These are phyloP conservation scores for Phataginus tricuspis DNA, from an alignment of 2,797 vertebrate genomes.

Conservation along the genomic window DNA sequence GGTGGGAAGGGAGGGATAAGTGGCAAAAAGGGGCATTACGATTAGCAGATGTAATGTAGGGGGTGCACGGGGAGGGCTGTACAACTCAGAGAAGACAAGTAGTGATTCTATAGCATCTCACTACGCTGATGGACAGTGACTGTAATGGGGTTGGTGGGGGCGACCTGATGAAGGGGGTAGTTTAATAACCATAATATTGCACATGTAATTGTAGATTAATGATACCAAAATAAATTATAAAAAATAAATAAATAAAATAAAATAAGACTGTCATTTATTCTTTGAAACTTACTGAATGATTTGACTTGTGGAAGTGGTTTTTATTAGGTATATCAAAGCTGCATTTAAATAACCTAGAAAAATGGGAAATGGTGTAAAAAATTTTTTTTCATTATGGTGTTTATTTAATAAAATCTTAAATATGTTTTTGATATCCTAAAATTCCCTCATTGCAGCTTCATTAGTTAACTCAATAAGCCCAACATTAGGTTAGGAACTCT, in stretches of 20 bases:
- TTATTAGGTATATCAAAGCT: neutral
- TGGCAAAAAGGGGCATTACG: too few relatives aligned
- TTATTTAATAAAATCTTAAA: slow-evolving; percentile 15
- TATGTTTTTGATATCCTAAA: neutral
- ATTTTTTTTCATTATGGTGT: neutral
- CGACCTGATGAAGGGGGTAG: too few relatives aligned
- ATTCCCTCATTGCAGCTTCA: neutral
- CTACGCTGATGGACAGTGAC: too few relatives aligned
- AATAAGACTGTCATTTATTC: neutral
- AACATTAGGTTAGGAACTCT: neutral
- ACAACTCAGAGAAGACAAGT: too few relatives aligned
- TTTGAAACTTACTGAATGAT: neutral
- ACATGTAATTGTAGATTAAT: too few relatives aligned
- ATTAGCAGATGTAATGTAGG: too few relatives aligned
- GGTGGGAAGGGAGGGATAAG: too few relatives aligned
- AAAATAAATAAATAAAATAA: neutral
- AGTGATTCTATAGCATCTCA: too few relatives aligned
- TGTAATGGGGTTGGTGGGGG: too few relatives aligned
- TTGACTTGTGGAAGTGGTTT: neutral
- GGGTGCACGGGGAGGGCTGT: too few relatives aligned
- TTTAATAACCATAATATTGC: too few relatives aligned
- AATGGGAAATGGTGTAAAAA: neutral
- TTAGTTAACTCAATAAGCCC: neutral
- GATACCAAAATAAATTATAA: too few relatives aligned
- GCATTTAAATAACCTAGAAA: neutral